Percentiles rank a stretch among this genome's conserved stretches.
Conservation (phyloP, 1,140 invertebrate species). For the Phortica variegata region DNA sequence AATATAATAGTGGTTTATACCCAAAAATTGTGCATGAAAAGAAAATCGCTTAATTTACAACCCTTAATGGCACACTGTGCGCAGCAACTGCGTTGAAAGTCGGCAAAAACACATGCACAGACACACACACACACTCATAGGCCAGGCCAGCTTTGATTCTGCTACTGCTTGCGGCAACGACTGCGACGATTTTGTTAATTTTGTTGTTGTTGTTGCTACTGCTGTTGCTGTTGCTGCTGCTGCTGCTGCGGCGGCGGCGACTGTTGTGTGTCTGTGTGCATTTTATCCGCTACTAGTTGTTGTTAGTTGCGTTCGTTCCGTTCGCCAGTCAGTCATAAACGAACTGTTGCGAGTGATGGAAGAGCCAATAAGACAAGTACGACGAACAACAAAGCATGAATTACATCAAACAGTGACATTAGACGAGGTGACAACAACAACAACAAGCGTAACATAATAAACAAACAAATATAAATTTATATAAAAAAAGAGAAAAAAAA, state of each 20-base stretch:
- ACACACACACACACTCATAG: not conserved
- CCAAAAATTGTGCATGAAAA: no score
- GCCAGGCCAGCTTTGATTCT: no score
- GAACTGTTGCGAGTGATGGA: conserved; percentile 46
- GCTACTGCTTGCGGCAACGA: not conserved
- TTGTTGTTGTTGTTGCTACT: not conserved
- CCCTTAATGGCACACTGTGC: not conserved
- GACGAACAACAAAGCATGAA: conserved; percentile 7
- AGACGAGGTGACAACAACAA: conserved; percentile 1
- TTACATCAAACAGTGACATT: conserved; percentile 5
- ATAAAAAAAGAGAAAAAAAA: not conserved
- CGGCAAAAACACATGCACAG: not conserved
- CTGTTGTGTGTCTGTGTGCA: conserved; percentile 13
- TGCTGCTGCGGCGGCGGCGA: not conserved
- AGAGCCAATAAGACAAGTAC: conserved; percentile 31
- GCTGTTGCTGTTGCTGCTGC: not conserved
- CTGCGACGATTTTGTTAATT: no score
- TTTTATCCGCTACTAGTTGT: conserved; percentile 27
- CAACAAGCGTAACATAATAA: conserved; percentile 6
- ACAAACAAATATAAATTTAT: conserved; percentile 4
- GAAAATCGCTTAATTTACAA: no score
- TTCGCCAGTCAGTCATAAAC: conserved; percentile 42
- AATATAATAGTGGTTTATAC: no score
- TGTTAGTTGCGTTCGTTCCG: conserved; percentile 39
- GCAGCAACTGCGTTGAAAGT: no score